A percentile compares a stretch with the other conserved stretches of the same genome.
Evolutionary conservation across 2,113 vertebrate genomes (phyloP).

Genomic region (Chaetops frenatus): DNA sequence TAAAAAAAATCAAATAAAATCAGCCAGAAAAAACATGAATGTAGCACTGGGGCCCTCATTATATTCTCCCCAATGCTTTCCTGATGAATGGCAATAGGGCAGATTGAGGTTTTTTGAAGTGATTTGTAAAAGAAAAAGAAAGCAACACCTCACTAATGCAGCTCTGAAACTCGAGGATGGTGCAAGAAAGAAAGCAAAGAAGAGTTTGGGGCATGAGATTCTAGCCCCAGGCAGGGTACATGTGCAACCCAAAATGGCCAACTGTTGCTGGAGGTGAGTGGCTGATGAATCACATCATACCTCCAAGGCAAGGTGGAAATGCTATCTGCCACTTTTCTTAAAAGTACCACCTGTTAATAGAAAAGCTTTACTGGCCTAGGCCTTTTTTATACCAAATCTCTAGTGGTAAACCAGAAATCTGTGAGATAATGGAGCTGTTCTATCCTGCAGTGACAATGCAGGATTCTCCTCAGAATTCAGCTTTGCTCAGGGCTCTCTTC

Average conservation of each 20-base stretch:
- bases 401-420: not conserved
- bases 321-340: not conserved
- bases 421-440: not conserved
- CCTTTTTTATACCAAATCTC: not conserved
- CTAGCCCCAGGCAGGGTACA: not conserved
- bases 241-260: not conserved
- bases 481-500: not conserved
- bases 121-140: not conserved
- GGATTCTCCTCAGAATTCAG: not conserved
- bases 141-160: not conserved
- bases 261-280: not conserved
- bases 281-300: not conserved
- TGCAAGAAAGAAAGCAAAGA: not conserved
- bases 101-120: not conserved
- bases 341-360: not conserved
- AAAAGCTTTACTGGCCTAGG: not conserved
- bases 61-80: not conserved
- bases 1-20: not conserved
- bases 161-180: not conserved
- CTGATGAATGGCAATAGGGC: not conserved
- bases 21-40: not conserved
- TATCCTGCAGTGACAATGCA: not conserved
- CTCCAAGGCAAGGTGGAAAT: not conserved
- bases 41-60: not conserved
- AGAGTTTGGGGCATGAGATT: not conserved